Percentiles rank a stretch among this genome's conserved stretches.
These are phyloP conservation scores for Bombus terrestris DNA, from an alignment of 1,140 invertebrate genomes.

Conservation along the genomic window DNA sequence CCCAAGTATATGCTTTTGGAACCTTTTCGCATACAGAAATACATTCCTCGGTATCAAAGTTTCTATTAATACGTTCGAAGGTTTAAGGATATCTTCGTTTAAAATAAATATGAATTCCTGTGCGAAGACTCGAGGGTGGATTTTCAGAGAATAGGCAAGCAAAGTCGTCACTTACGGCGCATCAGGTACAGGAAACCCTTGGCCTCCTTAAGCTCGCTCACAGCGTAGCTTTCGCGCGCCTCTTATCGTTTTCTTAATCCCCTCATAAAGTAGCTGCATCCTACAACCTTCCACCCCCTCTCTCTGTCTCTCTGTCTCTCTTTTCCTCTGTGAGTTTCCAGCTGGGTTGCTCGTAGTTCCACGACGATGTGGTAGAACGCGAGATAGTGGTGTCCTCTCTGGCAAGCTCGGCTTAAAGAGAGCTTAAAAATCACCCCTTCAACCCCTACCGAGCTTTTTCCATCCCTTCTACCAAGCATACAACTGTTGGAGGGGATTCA, in stretches of 20 bases:
- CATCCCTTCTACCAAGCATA: slow-evolving; percentile 62
- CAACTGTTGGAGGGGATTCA: slow-evolving; percentile 70
- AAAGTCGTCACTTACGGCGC: slow-evolving; percentile 56
- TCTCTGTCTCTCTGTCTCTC: slow-evolving; percentile 49
- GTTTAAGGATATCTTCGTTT: neutral
- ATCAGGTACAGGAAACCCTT: slow-evolving; percentile 58
- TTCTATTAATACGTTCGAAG: too few relatives aligned
- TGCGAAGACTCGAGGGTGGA: slow-evolving; percentile 10
- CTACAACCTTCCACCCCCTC: slow-evolving; percentile 61
- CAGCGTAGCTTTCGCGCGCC: slow-evolving; percentile 69
- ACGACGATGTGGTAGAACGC: slow-evolving; percentile 72
- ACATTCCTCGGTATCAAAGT: neutral
- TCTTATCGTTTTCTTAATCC: slow-evolving; percentile 75
- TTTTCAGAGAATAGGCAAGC: slow-evolving; percentile 17
- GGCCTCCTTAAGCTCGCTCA: slow-evolving; percentile 63
- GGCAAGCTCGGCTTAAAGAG: slow-evolving; percentile 76
- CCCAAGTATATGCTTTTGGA: neutral
- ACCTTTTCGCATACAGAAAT: neutral
- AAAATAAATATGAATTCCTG: slow-evolving; percentile 3
- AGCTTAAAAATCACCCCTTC: slow-evolving; percentile 81
- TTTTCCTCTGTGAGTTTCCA: slow-evolving; percentile 55
- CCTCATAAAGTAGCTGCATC: slow-evolving; percentile 72
- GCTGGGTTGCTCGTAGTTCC: slow-evolving; percentile 68
- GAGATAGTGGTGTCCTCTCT: slow-evolving; percentile 78
- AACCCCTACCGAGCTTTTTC: slow-evolving; percentile 75